Evolutionary conservation across 2,888 invertebrate genomes (phyloP), one percentile per base, ranked within the genome.

Genomic region (Leptopterna dolabrata): DNA sequence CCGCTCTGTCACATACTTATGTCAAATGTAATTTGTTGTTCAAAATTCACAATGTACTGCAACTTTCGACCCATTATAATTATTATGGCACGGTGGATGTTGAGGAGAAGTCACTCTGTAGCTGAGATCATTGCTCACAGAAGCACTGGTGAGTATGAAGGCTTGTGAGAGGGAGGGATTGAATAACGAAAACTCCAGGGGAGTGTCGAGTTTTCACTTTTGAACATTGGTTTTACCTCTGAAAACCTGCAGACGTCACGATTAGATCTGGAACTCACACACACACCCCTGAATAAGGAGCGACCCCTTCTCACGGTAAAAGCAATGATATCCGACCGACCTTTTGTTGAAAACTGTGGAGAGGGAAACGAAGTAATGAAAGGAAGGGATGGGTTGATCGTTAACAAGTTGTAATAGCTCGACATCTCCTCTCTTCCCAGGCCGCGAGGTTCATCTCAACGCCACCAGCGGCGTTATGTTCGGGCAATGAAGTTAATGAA

Each of bases 381-480:
- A 51, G 51, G 78, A 51, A 81, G 16, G 81, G 51, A 63, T 24
- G 47, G 81, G 30, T 51, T 30, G 81, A 81, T 81, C 81, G 81
- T 81, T 81, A 81, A 81, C 81, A 81, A 81, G 81, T 81, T 81
- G 81, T 81, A 81, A 81, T 51, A 81, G 81, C 41, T n/a, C 73
- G 36, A 19, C 73, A 36, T 73, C 73, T 19, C 73, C 36, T 30
- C 36, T 36, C n/a, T 30, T 13, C 29, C 24, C 70, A 30, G 41
- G n/a, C n/a, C n/a, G n/a, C 19, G 73, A 19, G 41, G 36, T 63
- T 63, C 63, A 63, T 73, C 36, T 73, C 73, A 63, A 63, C 73
- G 73, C 73, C 73, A 41, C 41, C 73, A n/a, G 16, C 63, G 73
- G 36, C 19, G 55, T 81, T 55, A 81, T 81, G 81, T 55, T 81